These are phyloP conservation scores for Calyptomena viridis DNA, from an alignment of 2,113 vertebrate genomes.

Conservation along the genomic window DNA sequence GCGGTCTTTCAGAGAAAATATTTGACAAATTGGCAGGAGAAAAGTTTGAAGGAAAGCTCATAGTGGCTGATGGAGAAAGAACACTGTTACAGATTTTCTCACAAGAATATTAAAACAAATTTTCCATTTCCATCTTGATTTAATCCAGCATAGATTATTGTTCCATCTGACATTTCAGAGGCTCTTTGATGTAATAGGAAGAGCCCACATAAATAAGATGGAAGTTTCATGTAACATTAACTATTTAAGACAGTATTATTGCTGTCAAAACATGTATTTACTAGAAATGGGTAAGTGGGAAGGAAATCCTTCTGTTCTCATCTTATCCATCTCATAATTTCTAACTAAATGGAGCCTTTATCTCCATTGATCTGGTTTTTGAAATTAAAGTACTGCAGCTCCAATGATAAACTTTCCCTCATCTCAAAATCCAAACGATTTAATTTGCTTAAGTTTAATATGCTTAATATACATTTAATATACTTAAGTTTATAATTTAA, in stretches of 20 bases:
- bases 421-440: neutral
- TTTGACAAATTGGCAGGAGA: neutral
- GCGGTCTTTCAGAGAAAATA: neutral
- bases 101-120: neutral
- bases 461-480: no score
- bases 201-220: neutral
- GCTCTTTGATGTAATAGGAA: neutral
- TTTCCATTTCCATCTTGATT: neutral
- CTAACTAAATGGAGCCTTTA: neutral
- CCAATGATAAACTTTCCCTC: neutral
- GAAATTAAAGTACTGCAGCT: conserved; percentile 17
- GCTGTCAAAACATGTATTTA: conserved; percentile 24
- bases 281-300: neutral
- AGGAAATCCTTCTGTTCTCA: neutral
- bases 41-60: neutral
- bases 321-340: neutral
- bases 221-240: conserved; percentile 16
- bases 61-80: neutral
- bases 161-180: neutral
- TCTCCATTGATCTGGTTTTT: neutral
- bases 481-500: neutral
- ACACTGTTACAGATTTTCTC: neutral
- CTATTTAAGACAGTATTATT: conserved; percentile 11
- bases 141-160: neutral
- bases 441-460: conserved; percentile 40